A percentile compares a stretch with the other conserved stretches of the same genome.
phyloP scores from a whole-genome alignment of 2,797 vertebrate species.

The Chelonia mydas region DNA sequence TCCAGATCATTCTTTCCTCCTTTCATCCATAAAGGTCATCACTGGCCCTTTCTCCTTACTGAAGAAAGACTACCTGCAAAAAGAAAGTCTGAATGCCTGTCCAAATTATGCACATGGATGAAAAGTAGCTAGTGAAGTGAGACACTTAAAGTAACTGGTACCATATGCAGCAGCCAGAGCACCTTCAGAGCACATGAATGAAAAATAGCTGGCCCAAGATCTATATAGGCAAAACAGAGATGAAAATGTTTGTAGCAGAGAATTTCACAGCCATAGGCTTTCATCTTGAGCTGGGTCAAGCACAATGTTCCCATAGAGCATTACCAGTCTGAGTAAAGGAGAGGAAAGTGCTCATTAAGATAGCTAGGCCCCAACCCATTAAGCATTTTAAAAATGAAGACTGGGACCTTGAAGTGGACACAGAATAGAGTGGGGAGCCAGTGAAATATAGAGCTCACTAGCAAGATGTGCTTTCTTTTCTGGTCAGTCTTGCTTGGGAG shows the following conservation, averaged over 20 bases:
- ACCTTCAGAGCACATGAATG: neutral
- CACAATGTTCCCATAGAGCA: neutral
- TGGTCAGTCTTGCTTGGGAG: neutral
- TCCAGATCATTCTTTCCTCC: neutral
- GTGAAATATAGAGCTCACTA: neutral
- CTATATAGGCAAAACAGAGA: neutral
- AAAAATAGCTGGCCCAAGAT: no score
- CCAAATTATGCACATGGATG: accelerated
- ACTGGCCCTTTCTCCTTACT: neutral
- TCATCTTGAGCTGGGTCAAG: neutral
- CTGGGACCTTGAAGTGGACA: neutral
- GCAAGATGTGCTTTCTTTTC: neutral
- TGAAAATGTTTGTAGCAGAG: neutral
- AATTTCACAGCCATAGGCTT: neutral
- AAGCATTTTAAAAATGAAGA: constrained; percentile 35
- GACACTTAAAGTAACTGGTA: neutral
- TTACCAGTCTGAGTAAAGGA: neutral
- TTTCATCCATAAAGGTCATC: neutral
- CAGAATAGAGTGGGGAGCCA: neutral
- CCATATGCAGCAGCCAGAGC: neutral
- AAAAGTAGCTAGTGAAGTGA: neutral
- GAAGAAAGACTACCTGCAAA: neutral
- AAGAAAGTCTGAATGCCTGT: neutral
- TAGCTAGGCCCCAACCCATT: neutral
- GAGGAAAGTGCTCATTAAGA: constrained; percentile 40